These are phyloP conservation scores for Eupleurogrammus muticus DNA, from an alignment of 2,797 vertebrate genomes.

Conservation along the genomic window DNA sequence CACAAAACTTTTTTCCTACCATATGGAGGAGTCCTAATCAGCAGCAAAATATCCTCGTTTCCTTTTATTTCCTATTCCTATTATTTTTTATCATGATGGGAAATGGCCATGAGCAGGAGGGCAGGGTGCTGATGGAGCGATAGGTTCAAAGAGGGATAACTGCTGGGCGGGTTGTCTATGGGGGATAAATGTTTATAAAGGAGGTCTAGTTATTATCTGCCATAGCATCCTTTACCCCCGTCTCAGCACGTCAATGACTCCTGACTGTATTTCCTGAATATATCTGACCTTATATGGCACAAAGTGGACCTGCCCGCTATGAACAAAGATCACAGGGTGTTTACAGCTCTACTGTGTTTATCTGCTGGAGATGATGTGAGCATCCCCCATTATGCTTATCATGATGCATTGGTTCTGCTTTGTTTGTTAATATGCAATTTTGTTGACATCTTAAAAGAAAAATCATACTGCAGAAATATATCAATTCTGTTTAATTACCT, in stretches of 20 bases:
- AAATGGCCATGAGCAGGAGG: constrained; percentile 52
- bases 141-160: constrained; percentile 68
- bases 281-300: constrained; percentile 54
- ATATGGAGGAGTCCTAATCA: no score
- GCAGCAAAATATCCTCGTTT: no score
- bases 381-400: constrained; percentile 23
- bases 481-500: neutral
- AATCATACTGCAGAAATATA: neutral
- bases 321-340: neutral
- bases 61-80: no score
- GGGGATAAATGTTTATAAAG: constrained; percentile 70
- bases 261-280: constrained; percentile 35
- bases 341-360: constrained; percentile 19
- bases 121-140: constrained; percentile 61
- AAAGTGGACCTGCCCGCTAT: constrained; percentile 7
- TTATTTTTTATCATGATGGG: constrained; percentile 9
- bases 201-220: constrained; percentile 44
- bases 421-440: constrained; percentile 5
- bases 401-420: neutral
- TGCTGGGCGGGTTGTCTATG: constrained; percentile 54
- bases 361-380: constrained; percentile 17
- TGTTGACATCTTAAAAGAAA: neutral
- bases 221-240: constrained; percentile 44
- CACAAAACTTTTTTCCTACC: no score
- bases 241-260: constrained; percentile 65